Evolutionary conservation across 2,113 vertebrate species (phyloP), one percentile per base, ranked within the genome.

Genomic region (Rhombomys opimus): DNA sequence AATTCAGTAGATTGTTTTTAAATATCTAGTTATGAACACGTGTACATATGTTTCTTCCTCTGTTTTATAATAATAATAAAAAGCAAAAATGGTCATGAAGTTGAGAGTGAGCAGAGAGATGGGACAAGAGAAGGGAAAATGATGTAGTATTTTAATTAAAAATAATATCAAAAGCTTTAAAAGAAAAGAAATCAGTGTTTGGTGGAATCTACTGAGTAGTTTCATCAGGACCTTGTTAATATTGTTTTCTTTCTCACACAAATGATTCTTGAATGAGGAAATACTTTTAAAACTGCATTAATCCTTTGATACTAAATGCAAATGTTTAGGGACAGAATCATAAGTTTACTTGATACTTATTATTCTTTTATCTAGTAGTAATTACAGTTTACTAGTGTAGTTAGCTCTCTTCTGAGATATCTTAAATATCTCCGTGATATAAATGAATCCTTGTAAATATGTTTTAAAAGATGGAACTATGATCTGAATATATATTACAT

Each of bases 341-440:
- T 23, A 73, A 25, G 59, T 67, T 88, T 97, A 90, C 84, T 32
- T 87, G 35, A 88, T 46, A 87, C n/a, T 93, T 72, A 81, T 80
- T 87, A 4, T 0, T 89, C 0, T 93, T 67, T 30, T 76, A 2
- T 81, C 1, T 52, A 76, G 78, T 23, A 94, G 81, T 7, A 94
- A 75, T 65, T 80, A 87, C 84, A 92, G 23, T 67, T 77, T 90
- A 89, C 17, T 57, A 78, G 46, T 32, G 46, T 54, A 27, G 46
- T 75, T 15, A 46, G 32, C 0, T 1, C 7, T 77, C 1, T 27
- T 90, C 6, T 90, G 84, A 90, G 35, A 7, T 5, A 5, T 89
- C 22, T 84, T 85, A 87, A 91, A 10, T 10, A n/a, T 18, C 10
- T 75, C 6, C 72, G 4, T 46, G 38, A 22, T 75, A 50, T 96